A percentile compares a stretch with the other conserved stretches of the same genome.
Conservation (phyloP, 64 coral and sea anemone genomes). For the Stylophora pistillata region DNA sequence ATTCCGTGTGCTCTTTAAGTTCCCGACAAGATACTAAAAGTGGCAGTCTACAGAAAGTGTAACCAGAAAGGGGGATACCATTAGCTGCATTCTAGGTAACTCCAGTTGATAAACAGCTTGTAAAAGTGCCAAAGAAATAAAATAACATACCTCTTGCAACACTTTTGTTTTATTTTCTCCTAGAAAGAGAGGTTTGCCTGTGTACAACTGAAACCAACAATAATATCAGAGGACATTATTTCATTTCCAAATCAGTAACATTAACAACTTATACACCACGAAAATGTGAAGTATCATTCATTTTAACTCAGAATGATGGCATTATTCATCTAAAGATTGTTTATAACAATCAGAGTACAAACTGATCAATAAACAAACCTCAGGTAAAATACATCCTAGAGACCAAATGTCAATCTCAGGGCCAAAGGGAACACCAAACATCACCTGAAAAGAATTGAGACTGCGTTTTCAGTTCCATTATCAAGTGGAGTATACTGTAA, state of each 20-base stretch:
- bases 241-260: too few relatives aligned
- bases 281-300: too few relatives aligned
- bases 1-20: too few relatives aligned
- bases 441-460: constrained; percentile 54
- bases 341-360: background rate
- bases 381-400: constrained; percentile 85
- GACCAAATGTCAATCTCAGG: constrained; percentile 98
- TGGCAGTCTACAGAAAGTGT: background rate
- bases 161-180: constrained; percentile 46
- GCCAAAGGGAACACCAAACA: constrained; percentile 93
- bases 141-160: constrained; percentile 48
- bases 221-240: too few relatives aligned
- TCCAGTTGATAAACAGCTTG: background rate
- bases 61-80: background rate
- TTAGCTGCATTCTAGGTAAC: too few relatives aligned
- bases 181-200: constrained; percentile 63
- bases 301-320: too few relatives aligned
- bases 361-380: constrained; percentile 36
- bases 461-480: too few relatives aligned
- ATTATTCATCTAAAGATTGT: too few relatives aligned
- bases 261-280: too few relatives aligned
- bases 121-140: background rate
- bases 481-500: too few relatives aligned
- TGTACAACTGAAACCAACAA: constrained; percentile 48
- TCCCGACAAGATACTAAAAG: too few relatives aligned